phyloP scores from a whole-genome alignment of 2,888 invertebrate species.

The Lasius fuliginosus region DNA sequence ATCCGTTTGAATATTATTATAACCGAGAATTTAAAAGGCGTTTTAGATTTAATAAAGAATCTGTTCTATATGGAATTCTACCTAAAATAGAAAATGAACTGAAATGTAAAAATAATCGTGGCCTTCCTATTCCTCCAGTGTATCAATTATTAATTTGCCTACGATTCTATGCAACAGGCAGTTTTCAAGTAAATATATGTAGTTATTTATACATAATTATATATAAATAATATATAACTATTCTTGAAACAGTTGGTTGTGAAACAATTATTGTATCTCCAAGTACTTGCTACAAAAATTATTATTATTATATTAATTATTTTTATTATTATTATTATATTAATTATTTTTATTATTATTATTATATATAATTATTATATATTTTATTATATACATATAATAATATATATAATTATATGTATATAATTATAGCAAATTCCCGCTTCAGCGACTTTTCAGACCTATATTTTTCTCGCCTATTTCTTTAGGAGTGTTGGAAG shows the following conservation, averaged over 20 bases:
- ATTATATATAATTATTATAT: too few relatives aligned
- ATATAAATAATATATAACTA: too few relatives aligned
- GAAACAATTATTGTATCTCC: neutral
- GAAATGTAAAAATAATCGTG: neutral
- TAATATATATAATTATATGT: too few relatives aligned
- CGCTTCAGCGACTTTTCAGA: too few relatives aligned
- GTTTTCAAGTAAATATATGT: conserved; percentile 27
- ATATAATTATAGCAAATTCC: too few relatives aligned
- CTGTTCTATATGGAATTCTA: neutral
- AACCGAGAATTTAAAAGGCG: neutral
- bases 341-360: too few relatives aligned
- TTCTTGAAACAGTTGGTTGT: neutral
- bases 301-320: conserved; percentile 13
- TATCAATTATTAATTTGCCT: conserved; percentile 8
- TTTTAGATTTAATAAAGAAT: conserved; percentile 5
- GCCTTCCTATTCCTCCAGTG: conserved; percentile 8
- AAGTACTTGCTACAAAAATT: conserved; percentile 5
- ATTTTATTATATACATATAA: too few relatives aligned
- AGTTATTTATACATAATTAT: neutral
- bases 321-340: too few relatives aligned
- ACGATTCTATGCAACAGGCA: conserved; percentile 10
- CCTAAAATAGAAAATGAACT: neutral
- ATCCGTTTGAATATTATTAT: neutral
- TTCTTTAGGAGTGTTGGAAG: too few relatives aligned
- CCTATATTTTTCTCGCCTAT: too few relatives aligned